Evolutionary conservation across 2,888 invertebrate species (phyloP).

Genomic region (Ectemnius continuus): DNA sequence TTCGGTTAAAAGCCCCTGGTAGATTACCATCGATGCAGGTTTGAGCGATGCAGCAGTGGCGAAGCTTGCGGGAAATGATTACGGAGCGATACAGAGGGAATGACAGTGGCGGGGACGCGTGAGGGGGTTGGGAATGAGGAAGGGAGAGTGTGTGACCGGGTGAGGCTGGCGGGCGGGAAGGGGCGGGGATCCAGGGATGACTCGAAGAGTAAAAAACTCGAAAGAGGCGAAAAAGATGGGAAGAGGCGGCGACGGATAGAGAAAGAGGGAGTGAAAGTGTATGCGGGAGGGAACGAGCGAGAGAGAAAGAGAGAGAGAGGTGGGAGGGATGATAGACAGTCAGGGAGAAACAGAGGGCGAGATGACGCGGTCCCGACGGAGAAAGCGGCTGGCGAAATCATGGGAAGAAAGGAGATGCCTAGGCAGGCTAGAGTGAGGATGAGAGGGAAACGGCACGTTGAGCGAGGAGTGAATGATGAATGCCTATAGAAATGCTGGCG

Average conservation of each 20-base stretch:
- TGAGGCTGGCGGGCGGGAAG: constrained; percentile 8
- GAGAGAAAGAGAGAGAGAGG: constrained; percentile 19
- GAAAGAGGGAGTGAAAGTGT: constrained; percentile 15
- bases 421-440: constrained; percentile 17
- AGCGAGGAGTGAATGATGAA: constrained; percentile 70
- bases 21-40: constrained; percentile 67
- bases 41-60: constrained; percentile 38
- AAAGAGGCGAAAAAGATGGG: constrained; percentile 16
- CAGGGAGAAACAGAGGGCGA: constrained; percentile 4
- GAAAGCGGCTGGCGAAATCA: not conserved
- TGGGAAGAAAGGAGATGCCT: not conserved
- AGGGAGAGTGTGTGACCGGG: not conserved
- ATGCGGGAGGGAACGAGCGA: constrained; percentile 12
- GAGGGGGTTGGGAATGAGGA: not conserved
- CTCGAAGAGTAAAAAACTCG: constrained; percentile 2
- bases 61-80: constrained; percentile 44
- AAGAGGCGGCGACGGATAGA: constrained; percentile 35
- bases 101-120: not conserved
- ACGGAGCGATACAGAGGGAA: constrained; percentile 3
- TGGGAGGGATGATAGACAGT: constrained; percentile 18
- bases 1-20: constrained; percentile 64
- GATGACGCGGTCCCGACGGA: not conserved
- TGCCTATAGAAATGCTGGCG: constrained; percentile 71
- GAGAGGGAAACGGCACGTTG: constrained; percentile 49
- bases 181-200: not conserved